Conservation (phyloP, 2,113 vertebrate species). For the Coptodon rendalli region DNA sequence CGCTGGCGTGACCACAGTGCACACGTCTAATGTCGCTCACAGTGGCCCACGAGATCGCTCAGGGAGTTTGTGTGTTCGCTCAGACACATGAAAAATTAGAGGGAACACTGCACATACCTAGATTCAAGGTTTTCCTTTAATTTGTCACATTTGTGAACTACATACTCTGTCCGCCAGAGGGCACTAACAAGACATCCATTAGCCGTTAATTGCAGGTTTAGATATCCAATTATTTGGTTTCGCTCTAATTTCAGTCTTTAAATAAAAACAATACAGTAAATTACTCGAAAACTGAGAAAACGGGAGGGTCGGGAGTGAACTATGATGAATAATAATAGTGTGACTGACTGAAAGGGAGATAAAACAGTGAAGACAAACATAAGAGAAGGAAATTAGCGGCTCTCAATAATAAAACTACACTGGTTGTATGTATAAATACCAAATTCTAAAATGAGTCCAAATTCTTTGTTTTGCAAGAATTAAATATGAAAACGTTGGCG, state of each 20-base stretch:
- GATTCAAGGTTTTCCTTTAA: neutral
- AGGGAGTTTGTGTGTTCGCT: too few relatives aligned
- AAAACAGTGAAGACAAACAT: neutral
- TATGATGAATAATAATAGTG: neutral
- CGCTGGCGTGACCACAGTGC: too few relatives aligned
- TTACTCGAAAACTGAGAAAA: neutral
- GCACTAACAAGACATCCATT: neutral
- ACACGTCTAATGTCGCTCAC: too few relatives aligned
- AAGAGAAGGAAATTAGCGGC: neutral
- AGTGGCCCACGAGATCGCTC: too few relatives aligned
- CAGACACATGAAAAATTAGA: too few relatives aligned
- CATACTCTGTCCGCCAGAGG: neutral
- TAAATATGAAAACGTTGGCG: neutral
- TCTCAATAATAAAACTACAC: neutral
- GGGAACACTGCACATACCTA: too few relatives aligned
- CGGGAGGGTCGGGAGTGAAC: neutral
- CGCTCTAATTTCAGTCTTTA: neutral
- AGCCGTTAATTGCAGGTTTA: neutral
- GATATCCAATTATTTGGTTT: neutral
- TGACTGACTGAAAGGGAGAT: neutral
- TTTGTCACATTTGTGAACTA: neutral
- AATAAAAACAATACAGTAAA: neutral
- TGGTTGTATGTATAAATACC: rapidly evolving
- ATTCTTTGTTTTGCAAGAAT: neutral
- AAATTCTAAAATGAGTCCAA: neutral